Conservation (phyloP, 1,140 invertebrate species). For the Planococcus citri region DNA sequence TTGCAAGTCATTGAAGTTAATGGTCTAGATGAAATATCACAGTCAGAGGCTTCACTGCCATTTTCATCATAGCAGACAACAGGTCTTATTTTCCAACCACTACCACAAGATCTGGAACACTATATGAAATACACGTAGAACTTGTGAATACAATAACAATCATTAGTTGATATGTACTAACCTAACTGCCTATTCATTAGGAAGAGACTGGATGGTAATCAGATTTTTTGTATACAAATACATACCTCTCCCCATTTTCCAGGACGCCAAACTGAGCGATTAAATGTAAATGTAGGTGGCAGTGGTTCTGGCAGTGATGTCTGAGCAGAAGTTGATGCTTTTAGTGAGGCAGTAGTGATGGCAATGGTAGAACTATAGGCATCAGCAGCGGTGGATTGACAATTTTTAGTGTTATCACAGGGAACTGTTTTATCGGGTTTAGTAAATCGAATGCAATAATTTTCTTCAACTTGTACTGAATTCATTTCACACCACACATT, state of each 20-base stretch:
- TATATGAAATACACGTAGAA: too few species aligned
- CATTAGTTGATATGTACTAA: too few species aligned
- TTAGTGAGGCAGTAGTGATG: too few species aligned
- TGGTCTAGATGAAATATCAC: neutral
- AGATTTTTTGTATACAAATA: neutral
- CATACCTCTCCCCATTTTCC: slow-evolving; percentile 35
- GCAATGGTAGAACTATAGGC: too few species aligned
- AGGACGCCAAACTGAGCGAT: slow-evolving; percentile 32
- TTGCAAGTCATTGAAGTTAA: neutral
- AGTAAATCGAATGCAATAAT: slow-evolving; percentile 7
- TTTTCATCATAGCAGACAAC: too few species aligned
- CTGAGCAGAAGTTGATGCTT: too few species aligned
- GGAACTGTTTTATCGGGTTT: slow-evolving; percentile 22
- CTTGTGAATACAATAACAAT: too few species aligned
- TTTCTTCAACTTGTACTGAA: neutral
- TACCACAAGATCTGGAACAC: too few species aligned
- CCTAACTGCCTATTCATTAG: too few species aligned
- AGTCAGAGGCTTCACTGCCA: too few species aligned
- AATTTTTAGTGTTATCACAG: slow-evolving; percentile 21
- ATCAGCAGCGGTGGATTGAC: neutral
- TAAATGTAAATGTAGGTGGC: neutral
- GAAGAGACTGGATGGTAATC: neutral
- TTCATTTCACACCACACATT: neutral
- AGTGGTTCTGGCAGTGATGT: neutral
- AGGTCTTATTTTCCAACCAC: too few species aligned